A percentile compares a stretch with the other conserved stretches of the same genome.
Evolutionary conservation across 2,888 invertebrate species (phyloP).

Genomic region (Chorisops tibialis): DNA sequence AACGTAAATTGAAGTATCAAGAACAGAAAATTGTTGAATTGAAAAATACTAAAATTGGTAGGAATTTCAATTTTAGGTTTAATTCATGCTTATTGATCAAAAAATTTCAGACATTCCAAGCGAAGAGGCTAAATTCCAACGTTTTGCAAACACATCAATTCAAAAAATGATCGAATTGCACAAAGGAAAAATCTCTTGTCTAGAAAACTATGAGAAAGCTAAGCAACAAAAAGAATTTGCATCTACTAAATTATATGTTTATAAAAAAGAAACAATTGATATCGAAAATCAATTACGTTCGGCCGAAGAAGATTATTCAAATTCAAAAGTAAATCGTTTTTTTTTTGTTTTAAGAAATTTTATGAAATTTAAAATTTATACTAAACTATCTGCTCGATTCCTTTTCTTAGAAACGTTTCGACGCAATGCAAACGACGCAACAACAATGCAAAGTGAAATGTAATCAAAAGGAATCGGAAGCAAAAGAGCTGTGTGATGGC

Average conservation of each 20-base stretch:
- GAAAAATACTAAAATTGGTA: constrained; percentile 24
- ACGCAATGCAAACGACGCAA: constrained; percentile 48
- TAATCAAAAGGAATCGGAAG: constrained; percentile 55
- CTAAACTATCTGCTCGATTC: too few species aligned
- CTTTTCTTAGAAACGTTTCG: constrained; percentile 46
- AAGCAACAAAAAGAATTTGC: constrained; percentile 39
- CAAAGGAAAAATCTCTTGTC: constrained; percentile 39
- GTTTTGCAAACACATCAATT: constrained; percentile 37
- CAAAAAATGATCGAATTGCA: constrained; percentile 43
- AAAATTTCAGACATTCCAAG: constrained; percentile 38
- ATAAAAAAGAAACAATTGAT: constrained; percentile 38
- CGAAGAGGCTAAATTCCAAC: constrained; percentile 40
- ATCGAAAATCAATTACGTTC: constrained; percentile 36
- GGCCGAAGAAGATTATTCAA: constrained; percentile 41
- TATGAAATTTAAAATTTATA: too few species aligned
- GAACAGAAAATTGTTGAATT: constrained; percentile 35
- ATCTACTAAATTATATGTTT: constrained; percentile 39
- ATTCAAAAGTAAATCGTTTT: constrained; percentile 37
- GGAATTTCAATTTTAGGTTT: constrained; percentile 21
- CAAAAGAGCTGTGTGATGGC: constrained; percentile 57
- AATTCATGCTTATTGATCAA: background rate
- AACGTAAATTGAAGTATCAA: constrained; percentile 37
- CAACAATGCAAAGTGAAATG: constrained; percentile 51
- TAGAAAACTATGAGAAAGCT: constrained; percentile 42
- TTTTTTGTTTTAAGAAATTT: background rate